Percentiles rank a stretch among this genome's conserved stretches.
Evolutionary conservation across 2,888 invertebrate species (phyloP).

Genomic region (Caenorhabditis virilis): DNA sequence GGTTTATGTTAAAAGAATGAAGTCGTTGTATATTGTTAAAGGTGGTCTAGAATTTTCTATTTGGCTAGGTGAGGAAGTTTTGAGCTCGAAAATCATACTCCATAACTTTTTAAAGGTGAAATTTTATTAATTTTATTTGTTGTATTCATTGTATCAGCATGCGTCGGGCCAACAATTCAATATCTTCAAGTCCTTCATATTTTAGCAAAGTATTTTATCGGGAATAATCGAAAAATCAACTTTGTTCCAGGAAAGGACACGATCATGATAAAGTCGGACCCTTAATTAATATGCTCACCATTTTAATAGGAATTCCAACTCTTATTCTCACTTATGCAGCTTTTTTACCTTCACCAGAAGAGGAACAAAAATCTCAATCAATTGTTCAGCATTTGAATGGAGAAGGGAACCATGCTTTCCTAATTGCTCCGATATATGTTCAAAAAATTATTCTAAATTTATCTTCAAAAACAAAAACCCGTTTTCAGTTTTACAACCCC

Average conservation of each 20-base stretch:
- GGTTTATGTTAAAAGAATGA: slow-evolving; percentile 21
- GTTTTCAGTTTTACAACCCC: not conserved
- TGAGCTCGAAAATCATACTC: too few relatives aligned
- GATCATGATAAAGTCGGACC: not conserved
- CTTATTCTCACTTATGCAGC: slow-evolving; percentile 4
- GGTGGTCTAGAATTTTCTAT: slow-evolving; percentile 29
- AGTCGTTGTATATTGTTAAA: slow-evolving; percentile 29
- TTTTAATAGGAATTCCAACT: not conserved
- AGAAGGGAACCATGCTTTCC: slow-evolving; percentile 18
- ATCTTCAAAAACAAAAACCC: not conserved
- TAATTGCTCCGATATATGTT: slow-evolving; percentile 2
- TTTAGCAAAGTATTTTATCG: slow-evolving; percentile 12
- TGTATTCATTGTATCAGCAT: slow-evolving; percentile 23
- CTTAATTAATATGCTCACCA: not conserved
- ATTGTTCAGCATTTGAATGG: slow-evolving; percentile 32
- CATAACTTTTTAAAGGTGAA: slow-evolving; percentile 14
- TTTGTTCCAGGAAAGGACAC: not conserved
- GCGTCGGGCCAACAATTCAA: slow-evolving; percentile 18
- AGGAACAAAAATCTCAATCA: slow-evolving; percentile 1
- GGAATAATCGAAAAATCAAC: not conserved
- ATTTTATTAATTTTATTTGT: slow-evolving; percentile 11
- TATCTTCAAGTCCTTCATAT: slow-evolving; percentile 17
- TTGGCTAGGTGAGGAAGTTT: too few relatives aligned
- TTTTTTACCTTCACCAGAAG: slow-evolving; percentile 8
- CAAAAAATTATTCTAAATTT: not conserved